Evolutionary conservation across 1,140 invertebrate genomes (phyloP).

Genomic region (Monochamus saltuarius): DNA sequence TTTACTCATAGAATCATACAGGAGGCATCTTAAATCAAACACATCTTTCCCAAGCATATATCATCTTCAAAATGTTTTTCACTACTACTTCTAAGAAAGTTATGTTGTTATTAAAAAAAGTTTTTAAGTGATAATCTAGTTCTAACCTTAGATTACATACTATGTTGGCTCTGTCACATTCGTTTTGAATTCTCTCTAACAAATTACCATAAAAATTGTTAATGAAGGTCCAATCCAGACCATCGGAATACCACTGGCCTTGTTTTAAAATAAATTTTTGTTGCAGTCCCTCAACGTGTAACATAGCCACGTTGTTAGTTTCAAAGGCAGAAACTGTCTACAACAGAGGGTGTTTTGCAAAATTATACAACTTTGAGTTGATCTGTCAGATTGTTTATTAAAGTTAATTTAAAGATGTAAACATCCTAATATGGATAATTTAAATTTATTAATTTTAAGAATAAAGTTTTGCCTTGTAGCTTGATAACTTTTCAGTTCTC

Average conservation of each 20-base stretch:
- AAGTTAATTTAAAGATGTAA: background rate
- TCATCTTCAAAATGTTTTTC: constrained; percentile 4
- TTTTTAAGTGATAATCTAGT: background rate
- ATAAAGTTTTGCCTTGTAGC: too few species aligned
- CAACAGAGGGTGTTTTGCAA: background rate
- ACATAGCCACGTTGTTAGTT: background rate
- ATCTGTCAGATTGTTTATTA: background rate
- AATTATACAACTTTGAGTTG: background rate
- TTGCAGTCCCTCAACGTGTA: constrained; percentile 17
- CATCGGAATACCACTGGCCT: constrained; percentile 43
- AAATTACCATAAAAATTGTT: constrained; percentile 32
- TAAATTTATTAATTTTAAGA: background rate
- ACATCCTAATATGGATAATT: background rate
- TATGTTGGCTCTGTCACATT: constrained; percentile 22
- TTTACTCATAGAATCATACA: constrained; percentile 22
- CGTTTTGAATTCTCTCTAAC: constrained; percentile 18
- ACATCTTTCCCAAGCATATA: constrained; percentile 37
- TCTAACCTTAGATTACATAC: constrained; percentile 13
- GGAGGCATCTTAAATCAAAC: constrained; percentile 14
- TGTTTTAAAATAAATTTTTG: constrained; percentile 31
- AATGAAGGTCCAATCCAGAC: constrained; percentile 35
- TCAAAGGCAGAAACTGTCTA: constrained; percentile 10
- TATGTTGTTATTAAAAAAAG: background rate
- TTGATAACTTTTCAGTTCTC: too few species aligned
- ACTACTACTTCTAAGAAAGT: background rate